Conservation (phyloP, 2,797 vertebrate species). For the Mormyrus proboscirostris region DNA sequence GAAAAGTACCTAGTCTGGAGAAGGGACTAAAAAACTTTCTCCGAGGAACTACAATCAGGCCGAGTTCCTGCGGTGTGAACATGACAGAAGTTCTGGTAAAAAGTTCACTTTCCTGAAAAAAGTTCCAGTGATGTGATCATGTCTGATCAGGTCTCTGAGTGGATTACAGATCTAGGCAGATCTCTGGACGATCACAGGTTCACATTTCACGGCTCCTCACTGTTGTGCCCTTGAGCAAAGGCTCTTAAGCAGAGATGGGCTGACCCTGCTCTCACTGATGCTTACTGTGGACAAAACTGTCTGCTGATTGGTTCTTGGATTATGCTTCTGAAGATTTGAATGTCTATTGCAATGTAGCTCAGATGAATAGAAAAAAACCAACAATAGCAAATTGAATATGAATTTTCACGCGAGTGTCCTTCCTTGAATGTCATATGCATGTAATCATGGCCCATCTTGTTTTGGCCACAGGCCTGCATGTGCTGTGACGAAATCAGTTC, state of each 20-base stretch:
- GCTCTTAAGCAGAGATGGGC: background rate
- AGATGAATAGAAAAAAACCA: background rate
- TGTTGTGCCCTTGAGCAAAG: background rate
- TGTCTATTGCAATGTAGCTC: background rate
- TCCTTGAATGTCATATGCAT: background rate
- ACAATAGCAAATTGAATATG: background rate
- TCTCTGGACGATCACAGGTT: background rate
- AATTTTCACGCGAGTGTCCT: background rate
- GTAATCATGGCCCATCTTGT: background rate
- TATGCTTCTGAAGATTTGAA: background rate
- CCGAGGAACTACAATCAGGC: background rate
- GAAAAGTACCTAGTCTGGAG: background rate
- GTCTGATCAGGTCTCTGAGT: background rate
- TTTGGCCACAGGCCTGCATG: constrained; percentile 15
- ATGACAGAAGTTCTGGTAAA: background rate
- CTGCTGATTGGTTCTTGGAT: background rate
- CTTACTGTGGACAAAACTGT: background rate
- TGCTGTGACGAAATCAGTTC: constrained; percentile 35
- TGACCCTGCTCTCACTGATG: background rate
- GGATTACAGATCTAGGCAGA: background rate
- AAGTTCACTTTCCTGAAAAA: background rate
- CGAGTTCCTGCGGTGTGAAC: background rate
- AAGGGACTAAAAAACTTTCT: background rate
- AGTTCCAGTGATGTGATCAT: background rate
- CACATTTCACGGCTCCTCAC: background rate